Conservation (phyloP, 2,797 vertebrate species). For the Galago senegalensis region DNA sequence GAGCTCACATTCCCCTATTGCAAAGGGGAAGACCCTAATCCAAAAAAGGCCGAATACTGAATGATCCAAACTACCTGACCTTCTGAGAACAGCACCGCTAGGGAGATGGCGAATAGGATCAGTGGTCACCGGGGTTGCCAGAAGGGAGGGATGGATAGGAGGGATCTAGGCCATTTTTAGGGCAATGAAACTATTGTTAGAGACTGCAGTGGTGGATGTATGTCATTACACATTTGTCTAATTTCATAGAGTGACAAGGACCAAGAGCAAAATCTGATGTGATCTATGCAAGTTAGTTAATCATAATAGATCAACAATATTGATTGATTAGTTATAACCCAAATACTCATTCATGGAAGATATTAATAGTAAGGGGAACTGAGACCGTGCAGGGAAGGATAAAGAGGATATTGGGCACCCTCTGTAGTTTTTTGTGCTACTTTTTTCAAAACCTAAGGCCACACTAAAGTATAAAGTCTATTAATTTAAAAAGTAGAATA, state of each 20-base stretch:
- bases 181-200: background rate
- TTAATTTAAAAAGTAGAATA: background rate
- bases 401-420: background rate
- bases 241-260: background rate
- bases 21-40: background rate
- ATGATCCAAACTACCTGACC: background rate
- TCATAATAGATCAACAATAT: background rate
- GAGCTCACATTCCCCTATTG: fast-evolving
- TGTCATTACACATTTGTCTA: background rate
- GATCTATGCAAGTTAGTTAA: background rate
- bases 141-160: background rate
- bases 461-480: background rate
- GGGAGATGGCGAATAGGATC: background rate
- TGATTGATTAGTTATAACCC: background rate
- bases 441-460: slow-evolving; percentile 5
- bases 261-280: background rate
- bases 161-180: background rate
- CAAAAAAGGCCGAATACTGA: no score
- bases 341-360: background rate
- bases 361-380: background rate
- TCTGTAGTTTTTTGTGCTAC: background rate
- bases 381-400: background rate
- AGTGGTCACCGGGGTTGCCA: background rate
- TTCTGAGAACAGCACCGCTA: background rate
- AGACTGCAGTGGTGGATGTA: background rate